Conservation (phyloP, 2,113 vertebrate species). For the Platysternon megacephalum region DNA sequence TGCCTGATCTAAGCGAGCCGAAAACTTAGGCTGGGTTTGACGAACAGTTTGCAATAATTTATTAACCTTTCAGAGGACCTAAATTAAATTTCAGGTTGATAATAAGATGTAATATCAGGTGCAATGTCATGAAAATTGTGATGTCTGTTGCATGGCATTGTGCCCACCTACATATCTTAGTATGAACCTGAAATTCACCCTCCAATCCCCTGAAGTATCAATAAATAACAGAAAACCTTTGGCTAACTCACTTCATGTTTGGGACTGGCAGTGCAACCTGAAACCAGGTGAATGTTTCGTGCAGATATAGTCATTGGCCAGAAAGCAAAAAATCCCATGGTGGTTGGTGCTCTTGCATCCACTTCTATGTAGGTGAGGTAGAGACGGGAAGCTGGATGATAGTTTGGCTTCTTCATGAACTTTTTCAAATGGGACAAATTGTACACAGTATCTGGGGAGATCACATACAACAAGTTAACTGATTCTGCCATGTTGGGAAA, state of each 20-base stretch:
- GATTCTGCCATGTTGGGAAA: constrained; percentile 11
- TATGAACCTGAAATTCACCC: neutral
- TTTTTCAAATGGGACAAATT: neutral
- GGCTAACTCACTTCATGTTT: neutral
- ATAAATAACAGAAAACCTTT: neutral
- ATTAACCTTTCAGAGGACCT: neutral
- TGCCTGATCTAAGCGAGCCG: neutral
- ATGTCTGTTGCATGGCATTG: neutral
- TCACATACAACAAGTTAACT: neutral
- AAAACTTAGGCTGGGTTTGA: neutral
- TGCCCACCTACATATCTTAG: neutral
- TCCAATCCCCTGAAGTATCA: neutral
- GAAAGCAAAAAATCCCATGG: neutral
- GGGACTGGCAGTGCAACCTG: neutral
- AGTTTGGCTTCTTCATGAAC: neutral
- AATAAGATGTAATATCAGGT: neutral
- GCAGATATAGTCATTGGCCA: neutral
- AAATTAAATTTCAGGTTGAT: neutral
- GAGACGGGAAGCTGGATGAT: neutral
- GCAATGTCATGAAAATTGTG: neutral
- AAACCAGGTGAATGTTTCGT: neutral
- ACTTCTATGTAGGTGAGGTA: neutral
- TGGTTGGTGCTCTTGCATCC: neutral
- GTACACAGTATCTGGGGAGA: neutral
- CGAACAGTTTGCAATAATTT: neutral